Evolutionary conservation across 2,113 vertebrate species (phyloP), one percentile per base, ranked within the genome.

Genomic region (Eira barbara): DNA sequence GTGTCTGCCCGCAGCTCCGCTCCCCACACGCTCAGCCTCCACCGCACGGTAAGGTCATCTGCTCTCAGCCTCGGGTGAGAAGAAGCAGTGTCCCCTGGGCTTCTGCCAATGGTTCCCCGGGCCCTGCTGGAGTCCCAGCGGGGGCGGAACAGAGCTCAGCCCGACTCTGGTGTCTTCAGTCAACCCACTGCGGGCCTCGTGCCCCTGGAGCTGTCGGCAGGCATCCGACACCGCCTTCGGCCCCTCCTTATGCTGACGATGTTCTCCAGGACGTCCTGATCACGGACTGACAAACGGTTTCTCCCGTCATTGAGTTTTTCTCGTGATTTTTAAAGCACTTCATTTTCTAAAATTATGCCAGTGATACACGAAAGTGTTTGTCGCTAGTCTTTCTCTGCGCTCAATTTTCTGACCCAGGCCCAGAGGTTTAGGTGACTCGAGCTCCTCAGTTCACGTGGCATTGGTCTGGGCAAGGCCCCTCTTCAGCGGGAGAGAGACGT

Each of bases 311-410:
- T 57, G 55, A 4, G 4, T 81, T 92, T 87, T 86, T 57, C 47
- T 89, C 36, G 17, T 34, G 13, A 25, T 39, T 81, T 57, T 95
- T 34, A 13, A 65, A 91, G 59, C 82, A 36, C 1, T 14, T 67
- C 36, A 47, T 55, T 93, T 97, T 94, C 61, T 69, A 73, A 95
- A 91, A 36, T 84, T 31, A 49, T n/a, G 17, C 34, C 78, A 47
- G 6, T 36, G 17, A 80, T 47, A 18, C 6, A 52, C 52, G 11
- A 82, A 49, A 59, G n/a, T 83, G 5, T 90, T 84, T 59, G n/a
- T 49, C 39, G 42, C 81, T 91, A 47, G 57, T 55, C 9, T n/a
- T 83, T 57, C 27, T 59, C 36, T 14, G 3, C 10, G 3, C 55
- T 81, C 36, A n/a, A n/a, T 17, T 89, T 52, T 94, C 59, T 81